Evolutionary conservation across 2,888 invertebrate genomes (phyloP).

Genomic region (Melikaiella ostensackeni): DNA sequence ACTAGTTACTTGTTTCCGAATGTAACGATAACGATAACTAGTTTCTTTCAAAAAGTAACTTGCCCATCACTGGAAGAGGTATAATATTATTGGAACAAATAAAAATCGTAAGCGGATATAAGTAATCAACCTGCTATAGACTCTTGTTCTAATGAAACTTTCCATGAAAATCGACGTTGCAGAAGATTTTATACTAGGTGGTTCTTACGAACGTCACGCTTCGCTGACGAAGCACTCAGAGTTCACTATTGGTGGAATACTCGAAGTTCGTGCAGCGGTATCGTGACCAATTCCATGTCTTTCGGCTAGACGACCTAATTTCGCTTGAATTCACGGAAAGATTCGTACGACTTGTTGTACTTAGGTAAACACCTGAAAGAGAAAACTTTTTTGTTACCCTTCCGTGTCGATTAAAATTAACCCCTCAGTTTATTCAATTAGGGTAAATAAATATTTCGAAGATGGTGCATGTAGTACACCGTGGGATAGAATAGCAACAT

Average conservation of each 20-base stretch:
- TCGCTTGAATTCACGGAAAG: slow-evolving; percentile 13
- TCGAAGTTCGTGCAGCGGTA: slow-evolving; percentile 56
- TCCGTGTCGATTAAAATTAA: not conserved
- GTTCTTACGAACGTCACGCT: slow-evolving; percentile 45
- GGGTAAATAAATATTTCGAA: not conserved
- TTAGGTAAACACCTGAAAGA: not conserved
- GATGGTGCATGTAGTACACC: no score
- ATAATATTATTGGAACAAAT: no score
- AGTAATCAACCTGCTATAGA: slow-evolving; percentile 6
- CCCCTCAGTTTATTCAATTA: not conserved
- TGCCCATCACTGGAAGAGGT: no score
- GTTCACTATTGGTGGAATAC: slow-evolving; percentile 48
- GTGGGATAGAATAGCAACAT: no score
- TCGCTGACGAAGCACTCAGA: slow-evolving; percentile 50
- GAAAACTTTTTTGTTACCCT: not conserved
- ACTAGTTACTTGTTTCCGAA: no score
- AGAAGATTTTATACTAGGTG: not conserved
- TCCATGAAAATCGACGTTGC: slow-evolving; percentile 3
- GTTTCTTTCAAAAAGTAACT: no score
- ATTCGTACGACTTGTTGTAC: not conserved
- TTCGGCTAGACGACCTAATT: slow-evolving; percentile 45
- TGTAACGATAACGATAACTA: no score
- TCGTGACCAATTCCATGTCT: slow-evolving; percentile 53
- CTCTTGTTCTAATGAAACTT: slow-evolving; percentile 11
- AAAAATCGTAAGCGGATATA: not conserved